These are phyloP conservation scores for Cinclus cinclus DNA, from an alignment of 2,113 vertebrate genomes.

Conservation along the genomic window DNA sequence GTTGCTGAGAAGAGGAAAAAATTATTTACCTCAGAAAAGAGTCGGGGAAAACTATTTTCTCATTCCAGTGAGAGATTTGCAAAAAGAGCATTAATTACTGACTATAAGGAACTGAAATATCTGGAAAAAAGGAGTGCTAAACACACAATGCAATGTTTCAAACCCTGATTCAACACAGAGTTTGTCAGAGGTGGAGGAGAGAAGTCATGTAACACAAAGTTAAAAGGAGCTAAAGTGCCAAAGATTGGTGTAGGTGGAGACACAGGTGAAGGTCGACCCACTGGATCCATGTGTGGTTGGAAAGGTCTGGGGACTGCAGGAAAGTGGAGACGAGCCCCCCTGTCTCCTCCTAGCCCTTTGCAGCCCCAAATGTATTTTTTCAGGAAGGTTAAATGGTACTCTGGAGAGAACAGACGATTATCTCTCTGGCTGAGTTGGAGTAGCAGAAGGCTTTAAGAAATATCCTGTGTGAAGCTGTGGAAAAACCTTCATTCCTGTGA, in stretches of 20 bases:
- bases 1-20: not conserved
- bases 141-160: not conserved
- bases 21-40: not conserved
- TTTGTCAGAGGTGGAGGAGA: not conserved
- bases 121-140: slow-evolving; percentile 1
- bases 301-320: not conserved
- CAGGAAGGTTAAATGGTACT: not conserved
- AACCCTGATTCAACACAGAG: not conserved
- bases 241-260: not conserved
- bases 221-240: not conserved
- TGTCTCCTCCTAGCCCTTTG: not conserved
- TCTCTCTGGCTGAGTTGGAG: not conserved
- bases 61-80: not conserved
- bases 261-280: not conserved
- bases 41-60: not conserved
- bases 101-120: not conserved
- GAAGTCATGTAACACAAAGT: not conserved
- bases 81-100: not conserved
- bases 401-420: not conserved
- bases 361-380: not conserved
- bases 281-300: not conserved
- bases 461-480: not conserved
- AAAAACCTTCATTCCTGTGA: not conserved
- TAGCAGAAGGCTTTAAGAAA: slow-evolving; percentile 3
- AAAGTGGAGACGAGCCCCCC: accelerated